Conservation (phyloP, 2,888 invertebrate species). For the Diploptera punctata region DNA sequence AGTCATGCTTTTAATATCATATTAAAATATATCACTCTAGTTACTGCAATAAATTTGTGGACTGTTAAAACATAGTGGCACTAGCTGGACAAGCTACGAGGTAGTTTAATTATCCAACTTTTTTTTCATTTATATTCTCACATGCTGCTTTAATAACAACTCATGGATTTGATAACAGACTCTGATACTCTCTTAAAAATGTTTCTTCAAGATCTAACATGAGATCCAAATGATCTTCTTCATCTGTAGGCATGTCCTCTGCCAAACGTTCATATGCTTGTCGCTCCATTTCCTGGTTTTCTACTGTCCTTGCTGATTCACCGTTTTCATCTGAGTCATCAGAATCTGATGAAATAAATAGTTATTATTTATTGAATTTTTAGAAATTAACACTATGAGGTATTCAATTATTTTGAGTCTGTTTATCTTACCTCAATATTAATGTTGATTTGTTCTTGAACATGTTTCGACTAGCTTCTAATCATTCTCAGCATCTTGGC, state of each 20-base stretch:
- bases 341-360: neutral
- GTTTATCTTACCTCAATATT: no score
- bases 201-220: conserved; percentile 72
- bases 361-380: no score
- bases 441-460: no score
- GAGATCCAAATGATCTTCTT: conserved; percentile 78
- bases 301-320: neutral
- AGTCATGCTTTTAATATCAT: neutral
- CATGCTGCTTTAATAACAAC: no score
- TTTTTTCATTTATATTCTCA: no score
- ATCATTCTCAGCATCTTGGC: no score
- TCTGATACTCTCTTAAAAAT: conserved; percentile 69
- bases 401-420: no score
- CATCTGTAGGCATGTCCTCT: conserved; percentile 62
- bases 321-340: neutral
- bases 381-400: no score
- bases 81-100: no score
- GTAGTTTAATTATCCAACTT: no score
- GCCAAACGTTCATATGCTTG: conserved; percentile 67
- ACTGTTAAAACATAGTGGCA: no score
- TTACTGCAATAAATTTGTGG: neutral
- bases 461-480: no score
- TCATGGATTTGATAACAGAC: conserved; percentile 27
- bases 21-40: neutral
- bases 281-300: conserved; percentile 53